These are phyloP conservation scores for Oceanodroma leucorhoa DNA, from an alignment of 2,797 vertebrate species.

Conservation along the genomic window DNA sequence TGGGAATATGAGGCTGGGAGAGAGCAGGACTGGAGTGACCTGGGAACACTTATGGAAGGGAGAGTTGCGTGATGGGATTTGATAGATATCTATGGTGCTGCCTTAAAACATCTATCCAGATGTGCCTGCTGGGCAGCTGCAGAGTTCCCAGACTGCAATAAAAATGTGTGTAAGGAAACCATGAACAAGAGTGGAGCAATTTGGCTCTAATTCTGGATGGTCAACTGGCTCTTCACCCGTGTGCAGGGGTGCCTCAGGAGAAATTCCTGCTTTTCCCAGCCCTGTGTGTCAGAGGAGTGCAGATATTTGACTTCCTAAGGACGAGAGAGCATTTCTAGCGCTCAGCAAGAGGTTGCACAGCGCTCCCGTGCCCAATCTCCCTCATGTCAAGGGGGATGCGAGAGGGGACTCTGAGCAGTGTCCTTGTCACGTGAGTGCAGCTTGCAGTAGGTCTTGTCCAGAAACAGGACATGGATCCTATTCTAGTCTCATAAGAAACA, in stretches of 20 bases:
- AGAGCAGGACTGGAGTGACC: background rate
- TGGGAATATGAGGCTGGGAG: background rate
- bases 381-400: background rate
- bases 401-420: background rate
- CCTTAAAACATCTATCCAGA: background rate
- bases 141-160: background rate
- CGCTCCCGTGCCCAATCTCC: accelerated
- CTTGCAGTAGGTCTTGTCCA: background rate
- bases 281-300: too few relatives aligned
- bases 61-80: background rate
- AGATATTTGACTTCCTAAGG: background rate
- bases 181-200: background rate
- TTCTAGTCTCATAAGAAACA: background rate
- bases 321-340: background rate
- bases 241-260: background rate
- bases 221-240: background rate
- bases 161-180: background rate
- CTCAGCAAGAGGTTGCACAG: background rate
- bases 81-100: background rate
- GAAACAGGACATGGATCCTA: background rate
- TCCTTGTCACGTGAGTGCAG: accelerated
- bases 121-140: background rate
- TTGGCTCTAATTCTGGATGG: background rate
- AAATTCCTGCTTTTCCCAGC: background rate
- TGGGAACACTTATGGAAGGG: background rate